Percentiles rank a stretch among this genome's conserved stretches.
These are phyloP conservation scores for Apotomis betuletana DNA, from an alignment of 2,888 invertebrate genomes.

Conservation along the genomic window DNA sequence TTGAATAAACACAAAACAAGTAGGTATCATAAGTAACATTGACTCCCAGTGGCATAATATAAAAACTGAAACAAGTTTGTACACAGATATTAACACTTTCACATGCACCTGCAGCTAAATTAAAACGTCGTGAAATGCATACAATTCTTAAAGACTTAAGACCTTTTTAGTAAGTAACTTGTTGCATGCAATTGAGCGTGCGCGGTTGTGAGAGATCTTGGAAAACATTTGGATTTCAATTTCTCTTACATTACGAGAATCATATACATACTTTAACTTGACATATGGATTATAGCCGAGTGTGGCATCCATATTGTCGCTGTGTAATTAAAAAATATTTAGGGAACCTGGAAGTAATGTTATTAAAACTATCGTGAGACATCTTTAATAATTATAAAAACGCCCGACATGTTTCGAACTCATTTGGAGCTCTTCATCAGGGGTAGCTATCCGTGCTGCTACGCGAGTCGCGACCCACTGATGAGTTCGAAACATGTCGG, in stretches of 20 bases:
- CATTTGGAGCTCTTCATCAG: no score
- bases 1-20: no score
- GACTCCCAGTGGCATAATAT: slow-evolving; percentile 7
- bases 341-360: no score
- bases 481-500: no score
- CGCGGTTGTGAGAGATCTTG: slow-evolving; percentile 31
- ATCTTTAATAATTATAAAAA: no score
- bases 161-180: neutral
- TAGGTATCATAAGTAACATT: slow-evolving; percentile 5
- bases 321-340: no score
- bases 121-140: neutral
- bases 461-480: no score
- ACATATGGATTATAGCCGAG: neutral
- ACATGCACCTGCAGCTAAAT: slow-evolving; percentile 14
- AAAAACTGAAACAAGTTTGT: slow-evolving; percentile 36
- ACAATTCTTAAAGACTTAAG: neutral
- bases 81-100: slow-evolving; percentile 40
- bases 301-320: no score
- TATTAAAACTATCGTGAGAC: no score
- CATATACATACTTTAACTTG: slow-evolving; percentile 7
- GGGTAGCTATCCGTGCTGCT: no score
- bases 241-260: slow-evolving; percentile 34
- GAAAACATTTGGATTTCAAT: slow-evolving; percentile 39
- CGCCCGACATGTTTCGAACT: no score
- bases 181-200: slow-evolving; percentile 16